These are phyloP conservation scores for Heterocephalus glaber DNA, from an alignment of 2,113 vertebrate species.

Conservation along the genomic window DNA sequence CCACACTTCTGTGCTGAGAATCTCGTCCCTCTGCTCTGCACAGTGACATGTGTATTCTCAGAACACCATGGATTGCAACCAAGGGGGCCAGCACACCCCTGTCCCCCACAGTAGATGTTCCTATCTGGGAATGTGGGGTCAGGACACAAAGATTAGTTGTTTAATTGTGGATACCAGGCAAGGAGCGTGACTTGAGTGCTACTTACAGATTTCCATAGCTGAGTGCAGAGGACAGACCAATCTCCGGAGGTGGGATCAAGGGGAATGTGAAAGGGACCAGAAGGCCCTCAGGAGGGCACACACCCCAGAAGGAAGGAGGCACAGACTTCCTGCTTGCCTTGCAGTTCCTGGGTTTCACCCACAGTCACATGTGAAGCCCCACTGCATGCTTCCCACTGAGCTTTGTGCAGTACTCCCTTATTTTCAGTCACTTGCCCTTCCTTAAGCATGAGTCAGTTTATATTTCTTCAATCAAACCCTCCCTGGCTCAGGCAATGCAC, in stretches of 20 bases:
- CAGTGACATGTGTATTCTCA: background rate
- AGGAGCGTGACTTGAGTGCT: rapidly evolving
- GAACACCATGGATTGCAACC: background rate
- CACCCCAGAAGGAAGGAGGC: background rate
- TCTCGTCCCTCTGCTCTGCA: too few species aligned
- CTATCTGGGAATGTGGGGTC: background rate
- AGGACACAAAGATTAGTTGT: background rate
- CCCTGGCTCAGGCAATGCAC: background rate
- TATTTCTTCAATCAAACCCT: background rate
- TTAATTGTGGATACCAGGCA: background rate
- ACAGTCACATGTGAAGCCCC: too few species aligned
- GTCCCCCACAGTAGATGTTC: background rate
- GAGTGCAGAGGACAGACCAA: background rate
- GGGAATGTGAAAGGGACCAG: rapidly evolving
- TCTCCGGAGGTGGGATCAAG: background rate
- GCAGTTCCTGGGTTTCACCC: background rate
- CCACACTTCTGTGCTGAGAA: background rate
- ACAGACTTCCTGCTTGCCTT: background rate
- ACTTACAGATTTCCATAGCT: background rate
- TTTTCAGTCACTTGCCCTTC: background rate
- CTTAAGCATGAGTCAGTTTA: background rate
- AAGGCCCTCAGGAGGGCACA: too few species aligned
- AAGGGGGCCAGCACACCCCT: background rate
- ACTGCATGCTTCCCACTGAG: background rate
- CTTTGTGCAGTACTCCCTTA: too few species aligned